Evolutionary conservation across 2,113 vertebrate genomes (phyloP).

Genomic region (Nerophis lumbriciformis): DNA sequence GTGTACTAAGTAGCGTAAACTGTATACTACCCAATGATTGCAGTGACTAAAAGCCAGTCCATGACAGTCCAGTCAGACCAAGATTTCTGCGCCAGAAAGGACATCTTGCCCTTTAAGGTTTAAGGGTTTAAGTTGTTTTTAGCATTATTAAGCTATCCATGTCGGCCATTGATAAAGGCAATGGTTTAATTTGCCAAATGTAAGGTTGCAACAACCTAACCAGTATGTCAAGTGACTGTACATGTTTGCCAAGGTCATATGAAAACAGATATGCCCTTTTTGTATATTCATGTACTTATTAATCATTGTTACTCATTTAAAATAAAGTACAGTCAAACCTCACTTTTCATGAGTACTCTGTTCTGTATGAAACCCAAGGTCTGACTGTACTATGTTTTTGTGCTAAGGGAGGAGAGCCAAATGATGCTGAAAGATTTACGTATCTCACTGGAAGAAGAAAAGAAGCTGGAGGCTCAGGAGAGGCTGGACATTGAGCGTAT

Average conservation of each 20-base stretch:
- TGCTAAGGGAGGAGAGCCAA: constrained; percentile 74
- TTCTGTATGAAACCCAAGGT: not conserved
- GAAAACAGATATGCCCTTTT: too few relatives aligned
- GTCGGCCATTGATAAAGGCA: not conserved
- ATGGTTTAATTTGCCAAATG: not conserved
- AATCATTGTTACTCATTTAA: too few relatives aligned
- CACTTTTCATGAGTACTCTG: not conserved
- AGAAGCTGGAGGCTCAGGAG: constrained; percentile 62
- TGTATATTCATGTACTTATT: too few relatives aligned
- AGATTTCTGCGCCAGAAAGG: too few relatives aligned
- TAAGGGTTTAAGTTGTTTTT: not conserved
- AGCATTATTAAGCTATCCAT: not conserved
- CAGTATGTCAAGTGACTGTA: too few relatives aligned
- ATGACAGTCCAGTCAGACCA: too few relatives aligned
- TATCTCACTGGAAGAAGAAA: constrained; percentile 59
- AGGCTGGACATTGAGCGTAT: constrained; percentile 54
- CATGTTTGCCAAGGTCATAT: too few relatives aligned
- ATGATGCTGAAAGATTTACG: constrained; percentile 55
- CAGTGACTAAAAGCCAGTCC: too few relatives aligned
- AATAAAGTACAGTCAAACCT: not conserved
- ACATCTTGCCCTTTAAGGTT: too few relatives aligned
- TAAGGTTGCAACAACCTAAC: too few relatives aligned
- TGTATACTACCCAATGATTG: too few relatives aligned
- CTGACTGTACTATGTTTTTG: not conserved
- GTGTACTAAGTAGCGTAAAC: too few relatives aligned